These are phyloP conservation scores for Oplegnathus fasciatus DNA, from an alignment of 2,113 vertebrate species.

Conservation along the genomic window DNA sequence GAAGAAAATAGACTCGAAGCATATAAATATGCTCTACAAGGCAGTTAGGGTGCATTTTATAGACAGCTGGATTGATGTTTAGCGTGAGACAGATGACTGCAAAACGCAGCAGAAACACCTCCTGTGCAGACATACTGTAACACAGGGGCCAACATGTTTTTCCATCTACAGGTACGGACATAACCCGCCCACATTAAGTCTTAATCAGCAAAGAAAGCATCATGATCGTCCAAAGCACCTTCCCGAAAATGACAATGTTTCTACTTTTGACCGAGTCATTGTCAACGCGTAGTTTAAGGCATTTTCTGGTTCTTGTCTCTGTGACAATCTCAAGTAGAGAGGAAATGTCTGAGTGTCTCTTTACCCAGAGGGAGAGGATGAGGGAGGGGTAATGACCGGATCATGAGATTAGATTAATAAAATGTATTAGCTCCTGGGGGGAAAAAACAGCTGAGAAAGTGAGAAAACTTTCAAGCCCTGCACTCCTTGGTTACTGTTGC, in stretches of 20 bases:
- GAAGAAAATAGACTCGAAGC: background rate
- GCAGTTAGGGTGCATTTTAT: background rate
- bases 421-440: constrained; percentile 7
- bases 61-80: no score
- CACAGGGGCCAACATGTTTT: no score
- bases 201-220: background rate
- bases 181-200: background rate
- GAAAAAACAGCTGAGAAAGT: background rate
- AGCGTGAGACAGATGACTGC: background rate
- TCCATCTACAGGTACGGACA: background rate
- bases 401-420: constrained; percentile 22
- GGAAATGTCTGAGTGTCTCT: constrained; percentile 37
- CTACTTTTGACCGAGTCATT: background rate
- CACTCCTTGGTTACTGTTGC: background rate
- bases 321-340: constrained; percentile 12
- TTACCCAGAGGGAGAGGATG: constrained; percentile 4
- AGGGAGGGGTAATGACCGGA: constrained; percentile 15
- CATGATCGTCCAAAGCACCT: background rate
- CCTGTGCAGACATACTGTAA: no score
- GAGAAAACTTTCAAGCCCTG: background rate
- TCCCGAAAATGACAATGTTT: background rate
- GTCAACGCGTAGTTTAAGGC: background rate
- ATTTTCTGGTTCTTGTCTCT: constrained; percentile 25
- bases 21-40: background rate
- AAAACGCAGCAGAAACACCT: no score